Evolutionary conservation across 2,888 invertebrate species (phyloP), one percentile per base, ranked within the genome.

Genomic region (Heliconius charithonia): DNA sequence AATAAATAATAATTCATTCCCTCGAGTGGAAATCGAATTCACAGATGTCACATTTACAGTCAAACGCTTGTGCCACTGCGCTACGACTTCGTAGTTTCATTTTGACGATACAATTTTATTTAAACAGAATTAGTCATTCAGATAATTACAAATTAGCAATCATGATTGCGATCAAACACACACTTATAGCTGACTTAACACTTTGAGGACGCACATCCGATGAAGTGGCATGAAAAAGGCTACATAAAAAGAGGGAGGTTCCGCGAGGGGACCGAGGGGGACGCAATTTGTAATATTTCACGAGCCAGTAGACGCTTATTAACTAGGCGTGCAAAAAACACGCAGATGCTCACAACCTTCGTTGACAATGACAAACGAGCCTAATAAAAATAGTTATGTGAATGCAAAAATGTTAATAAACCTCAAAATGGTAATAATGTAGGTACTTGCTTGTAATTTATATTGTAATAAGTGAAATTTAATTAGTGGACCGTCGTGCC

Each of bases 261-360:
- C 83, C 83, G 82, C 85, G 85, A 85, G 83, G 89, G 90, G 87
- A 91, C 90, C 89, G 85, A 85, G 83, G 89, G 90, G 87, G 91
- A 90, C 89, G 93, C 94, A 94, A 94, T 95, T 95, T 95, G 94
- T 94, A 93, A 95, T 93, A 94, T 95, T 95, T 95, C 94, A 94
- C 95, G 94, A 93, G 87, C 94, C 95, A 95, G 94, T 93, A 94
- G 93, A 91, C 93, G 91, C 94, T 94, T 95, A 95, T 94, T 95
- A 95, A 92, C 93, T 89, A 93, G 93, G 91, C 92, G 93, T 91
- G 91, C 92, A 94, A 94, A 95, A 94, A 93, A 90, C 91, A 87
- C 84, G 78, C 90, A 90, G 92, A 82, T 85, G 86, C 82, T 82
- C 83, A 80, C 86, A 90, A 92, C 91, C 80, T 81, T 85, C 82